Evolutionary conservation across 2,888 invertebrate genomes (phyloP), one percentile per base, ranked within the genome.

Genomic region (Eupithecia tripunctaria): DNA sequence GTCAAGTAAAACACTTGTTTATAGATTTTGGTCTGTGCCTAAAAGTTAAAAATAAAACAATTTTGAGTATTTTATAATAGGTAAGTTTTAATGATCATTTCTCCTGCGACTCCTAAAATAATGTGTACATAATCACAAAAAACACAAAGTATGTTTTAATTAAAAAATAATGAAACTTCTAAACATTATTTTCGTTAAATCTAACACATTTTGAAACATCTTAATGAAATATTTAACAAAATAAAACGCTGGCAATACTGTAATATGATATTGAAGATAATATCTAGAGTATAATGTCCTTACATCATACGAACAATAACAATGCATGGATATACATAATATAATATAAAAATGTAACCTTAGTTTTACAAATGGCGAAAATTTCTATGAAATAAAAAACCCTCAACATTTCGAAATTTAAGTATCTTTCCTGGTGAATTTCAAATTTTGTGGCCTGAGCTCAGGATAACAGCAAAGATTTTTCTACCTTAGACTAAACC

Each of bases 81-180:
- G 89, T 93, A 92, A 89, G 90, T 91, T 93, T 93, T 93, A 92
- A 94, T 94, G 89, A 92, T 92, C 91, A 91, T 92, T 91, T 89
- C 85, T 87, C 90, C 89, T 89, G 90, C 89, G 91, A 91, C 91
- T 92, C 91, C 82, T 87, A 90, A 91, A 91, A 89, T 90, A 89
- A 90, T 88, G 88, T 91, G 89, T 86, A 93, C 89, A 90, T 89
- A 90, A 91, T 89, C 86, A 89, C 86, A 87, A 90, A 72, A 86
- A 91, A 89, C 88, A 89, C 84, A 76, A 76, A 74, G 84, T 82
- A 80, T 75, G 77, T 82, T 76, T 75, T 82, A 82, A 86, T 85
- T 86, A 86, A 88, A 87, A 88, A 83, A 88, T 88, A 85, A 85
- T 80, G 82, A 86, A 87, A 88, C 84, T 84, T 85, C 87, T 89